Evolutionary conservation across 2,113 vertebrate species (phyloP).

Genomic region (Prionailurus viverrinus): DNA sequence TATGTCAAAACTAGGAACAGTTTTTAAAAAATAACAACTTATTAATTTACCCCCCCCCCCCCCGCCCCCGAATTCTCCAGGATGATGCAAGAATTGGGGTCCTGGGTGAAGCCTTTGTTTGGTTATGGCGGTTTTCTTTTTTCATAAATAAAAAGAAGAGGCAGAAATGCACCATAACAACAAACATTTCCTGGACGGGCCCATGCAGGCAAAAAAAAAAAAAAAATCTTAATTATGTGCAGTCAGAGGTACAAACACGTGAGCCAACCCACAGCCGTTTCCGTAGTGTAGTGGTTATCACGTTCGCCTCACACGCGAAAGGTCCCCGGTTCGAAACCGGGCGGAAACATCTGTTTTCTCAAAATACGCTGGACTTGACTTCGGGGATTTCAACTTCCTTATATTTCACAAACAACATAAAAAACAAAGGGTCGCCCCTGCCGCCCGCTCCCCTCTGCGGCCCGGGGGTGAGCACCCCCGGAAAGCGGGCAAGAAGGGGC

Average conservation of each 20-base stretch:
- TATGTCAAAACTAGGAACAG: background rate
- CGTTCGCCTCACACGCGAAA: slow-evolving; percentile 55
- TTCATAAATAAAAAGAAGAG: no score
- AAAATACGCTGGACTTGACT: background rate
- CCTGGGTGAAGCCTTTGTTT: background rate
- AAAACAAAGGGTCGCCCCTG: accelerated
- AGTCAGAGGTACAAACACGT: accelerated
- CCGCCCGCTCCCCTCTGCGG: background rate
- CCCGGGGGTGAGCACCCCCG: no score
- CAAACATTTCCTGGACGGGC: accelerated
- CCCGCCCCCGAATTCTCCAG: background rate
- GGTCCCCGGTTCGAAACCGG: slow-evolving; percentile 57
- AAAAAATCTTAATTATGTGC: accelerated
- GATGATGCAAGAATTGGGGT: background rate
- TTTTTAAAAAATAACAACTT: background rate
- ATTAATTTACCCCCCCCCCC: background rate
- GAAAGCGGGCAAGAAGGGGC: no score
- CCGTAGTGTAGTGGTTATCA: slow-evolving; percentile 76
- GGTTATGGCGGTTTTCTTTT: background rate
- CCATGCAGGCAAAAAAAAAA: accelerated
- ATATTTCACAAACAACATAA: background rate
- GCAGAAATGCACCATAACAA: accelerated
- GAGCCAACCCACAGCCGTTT: accelerated
- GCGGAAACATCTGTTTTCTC: accelerated
- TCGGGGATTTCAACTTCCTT: background rate